These are phyloP conservation scores for Eulemur rufifrons DNA, from an alignment of 2,113 vertebrate species.

Conservation along the genomic window DNA sequence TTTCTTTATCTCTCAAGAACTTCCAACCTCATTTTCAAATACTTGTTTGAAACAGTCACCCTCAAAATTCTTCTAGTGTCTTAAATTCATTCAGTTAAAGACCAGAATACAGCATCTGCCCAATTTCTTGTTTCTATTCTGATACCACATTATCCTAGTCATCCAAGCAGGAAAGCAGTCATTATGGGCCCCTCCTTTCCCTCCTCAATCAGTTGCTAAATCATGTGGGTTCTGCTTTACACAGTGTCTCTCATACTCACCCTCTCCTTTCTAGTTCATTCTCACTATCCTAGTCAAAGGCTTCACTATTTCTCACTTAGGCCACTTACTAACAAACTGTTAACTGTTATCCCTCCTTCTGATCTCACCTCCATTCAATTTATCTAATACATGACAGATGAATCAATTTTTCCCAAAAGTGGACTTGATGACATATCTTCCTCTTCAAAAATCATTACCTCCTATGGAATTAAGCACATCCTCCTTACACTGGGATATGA, in stretches of 20 bases:
- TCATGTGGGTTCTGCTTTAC: slow-evolving; percentile 15
- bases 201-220: slow-evolving; percentile 43
- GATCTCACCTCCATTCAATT: slow-evolving; percentile 48
- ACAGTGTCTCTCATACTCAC: background rate
- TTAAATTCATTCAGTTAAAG: slow-evolving; percentile 32
- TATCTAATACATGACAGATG: slow-evolving; percentile 37
- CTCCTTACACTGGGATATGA: slow-evolving; percentile 23
- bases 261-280: background rate
- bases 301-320: slow-evolving; percentile 36
- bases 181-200: slow-evolving; percentile 1
- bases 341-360: slow-evolving; percentile 44
- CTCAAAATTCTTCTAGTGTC: slow-evolving; percentile 19
- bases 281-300: background rate
- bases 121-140: slow-evolving; percentile 47
- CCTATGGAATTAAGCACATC: slow-evolving; percentile 24
- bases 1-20: background rate
- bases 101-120: slow-evolving; percentile 21
- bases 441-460: slow-evolving; percentile 59
- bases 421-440: slow-evolving; percentile 26
- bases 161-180: slow-evolving; percentile 51
- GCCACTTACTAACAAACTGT: slow-evolving; percentile 45
- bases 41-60: background rate
- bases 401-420: slow-evolving; percentile 57
- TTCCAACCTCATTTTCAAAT: slow-evolving; percentile 24
- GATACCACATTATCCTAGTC: slow-evolving; percentile 44